Base-by-base conservation (phyloP, 2,113 vertebrate species). In the western clawed frog (Xenopus tropicalis) region DNA sequence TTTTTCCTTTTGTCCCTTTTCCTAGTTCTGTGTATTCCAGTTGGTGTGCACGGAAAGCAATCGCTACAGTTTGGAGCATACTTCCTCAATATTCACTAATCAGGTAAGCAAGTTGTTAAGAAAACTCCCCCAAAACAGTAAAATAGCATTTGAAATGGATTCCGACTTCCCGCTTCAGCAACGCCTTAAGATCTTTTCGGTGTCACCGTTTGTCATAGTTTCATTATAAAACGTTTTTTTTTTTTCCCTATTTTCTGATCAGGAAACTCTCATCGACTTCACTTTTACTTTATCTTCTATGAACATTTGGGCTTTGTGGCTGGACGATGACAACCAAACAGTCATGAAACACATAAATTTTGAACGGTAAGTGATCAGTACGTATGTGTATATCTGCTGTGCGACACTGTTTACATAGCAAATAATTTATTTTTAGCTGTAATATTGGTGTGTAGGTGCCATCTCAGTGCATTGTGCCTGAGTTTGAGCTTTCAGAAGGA, bases 291-390 rank as follows among this genome's bases (percentile, higher is more conserved):
- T 99, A 81, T 96, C 95, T 19, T 86, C 94, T 0, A 84, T 93
- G 0, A 96, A 98, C 65, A 86, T 99, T 78, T 99, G 97, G 97
- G 96, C 87, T 0, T 84, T 98, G 52, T 99, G 95, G 97, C 86
- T 97, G 44, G 94, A 95, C 0, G 94, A 95, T n/a, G 90, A 95
- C 72, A 95, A 92, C 78, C 85, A 93, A 62, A 93, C 93, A 0
- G 78, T 93, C 19, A 91, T 98, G 81, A 98, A 95, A 80, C 95
- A 94, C 84, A 95, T 97, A 87, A 97, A 94, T 85, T 99, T 95
- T 73, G 96, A 98, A 71, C 93, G 97, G 97, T 99, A 79, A 83
- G 89, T 86, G 29, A 37, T 37, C 69, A 51, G 2, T 48, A 12
- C 11, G 16, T 57, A 10, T n/a, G 52, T 69, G 3, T 37, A 1